Evolutionary conservation across 2,797 vertebrate genomes (phyloP).

Genomic region (Eospalax fontanierii): DNA sequence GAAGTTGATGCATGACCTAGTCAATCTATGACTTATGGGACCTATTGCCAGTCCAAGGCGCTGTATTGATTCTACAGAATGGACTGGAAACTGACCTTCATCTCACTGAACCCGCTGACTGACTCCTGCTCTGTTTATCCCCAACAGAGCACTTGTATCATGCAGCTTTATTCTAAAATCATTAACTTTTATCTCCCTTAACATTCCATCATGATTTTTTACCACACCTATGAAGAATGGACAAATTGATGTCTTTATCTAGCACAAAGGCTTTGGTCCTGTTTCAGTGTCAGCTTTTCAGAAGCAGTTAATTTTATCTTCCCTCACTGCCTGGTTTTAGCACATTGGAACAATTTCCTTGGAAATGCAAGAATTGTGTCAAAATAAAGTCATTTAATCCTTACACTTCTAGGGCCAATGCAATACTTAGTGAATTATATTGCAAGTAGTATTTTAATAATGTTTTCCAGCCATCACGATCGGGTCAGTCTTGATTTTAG

Average conservation of each 20-base stretch:
- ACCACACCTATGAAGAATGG: conserved; percentile 51
- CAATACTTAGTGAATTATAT: not conserved
- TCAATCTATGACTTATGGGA: conserved; percentile 82
- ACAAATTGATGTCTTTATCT: conserved; percentile 82
- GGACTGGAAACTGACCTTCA: conserved; percentile 80
- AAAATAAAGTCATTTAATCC: conserved; percentile 59
- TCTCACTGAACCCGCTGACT: conserved; percentile 46
- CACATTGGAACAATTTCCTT: conserved; percentile 48
- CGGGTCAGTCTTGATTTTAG: conserved; percentile 23
- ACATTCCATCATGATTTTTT: conserved; percentile 72
- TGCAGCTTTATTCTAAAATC: conserved; percentile 76
- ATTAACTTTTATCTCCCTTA: conserved; percentile 82
- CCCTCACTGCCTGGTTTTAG: conserved; percentile 39
- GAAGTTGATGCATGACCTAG: conserved; percentile 79
- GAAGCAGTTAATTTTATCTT: conserved; percentile 79
- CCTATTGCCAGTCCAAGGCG: conserved; percentile 70
- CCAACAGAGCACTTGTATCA: conserved; percentile 33
- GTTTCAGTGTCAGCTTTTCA: conserved; percentile 72
- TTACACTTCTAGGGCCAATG: not conserved
- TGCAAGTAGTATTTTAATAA: conserved; percentile 3
- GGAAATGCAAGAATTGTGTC: conserved; percentile 26
- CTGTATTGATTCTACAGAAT: conserved; percentile 78
- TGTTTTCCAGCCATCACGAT: conserved; percentile 7
- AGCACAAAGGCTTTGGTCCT: conserved; percentile 61
- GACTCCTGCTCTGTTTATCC: conserved; percentile 69